A percentile compares a stretch with the other conserved stretches of the same genome.
Evolutionary conservation across 2,113 vertebrate species (phyloP).

Genomic region (Pelobates fuscus): DNA sequence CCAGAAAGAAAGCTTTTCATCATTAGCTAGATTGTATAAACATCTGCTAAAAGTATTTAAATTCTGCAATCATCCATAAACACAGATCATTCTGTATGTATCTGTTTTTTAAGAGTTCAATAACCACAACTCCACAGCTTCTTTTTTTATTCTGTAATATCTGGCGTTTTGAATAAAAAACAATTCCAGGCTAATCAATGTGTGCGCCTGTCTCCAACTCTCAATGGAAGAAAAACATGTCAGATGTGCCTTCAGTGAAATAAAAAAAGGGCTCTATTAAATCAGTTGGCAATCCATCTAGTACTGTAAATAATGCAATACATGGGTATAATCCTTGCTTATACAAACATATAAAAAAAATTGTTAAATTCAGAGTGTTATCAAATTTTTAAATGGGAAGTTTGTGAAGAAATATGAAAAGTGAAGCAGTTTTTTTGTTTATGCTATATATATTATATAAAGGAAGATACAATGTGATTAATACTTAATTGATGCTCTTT

Average conservation of each 20-base stretch:
- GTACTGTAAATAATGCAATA: constrained; percentile 20
- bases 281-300: constrained; percentile 54
- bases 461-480: too few species aligned
- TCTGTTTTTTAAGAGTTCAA: constrained; percentile 47
- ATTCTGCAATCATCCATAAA: constrained; percentile 34
- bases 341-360: neutral
- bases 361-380: too few species aligned
- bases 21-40: constrained; percentile 51
- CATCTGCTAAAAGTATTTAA: constrained; percentile 45
- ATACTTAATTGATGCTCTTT: too few species aligned
- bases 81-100: constrained; percentile 38
- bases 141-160: constrained; percentile 46
- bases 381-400: too few species aligned
- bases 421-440: too few species aligned
- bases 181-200: constrained; percentile 58
- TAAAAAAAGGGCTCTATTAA: constrained; percentile 61
- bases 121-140: constrained; percentile 44
- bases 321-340: neutral
- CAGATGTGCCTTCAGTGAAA: constrained; percentile 46
- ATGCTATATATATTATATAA: too few species aligned
- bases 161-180: constrained; percentile 62
- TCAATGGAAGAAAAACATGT: constrained; percentile 58
- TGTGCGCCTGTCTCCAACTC: constrained; percentile 42
- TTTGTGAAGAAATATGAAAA: too few species aligned
- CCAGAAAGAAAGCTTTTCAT: constrained; percentile 32